Conservation (phyloP, 2,797 vertebrate genomes). For the Synaphobranchus kaupii region DNA sequence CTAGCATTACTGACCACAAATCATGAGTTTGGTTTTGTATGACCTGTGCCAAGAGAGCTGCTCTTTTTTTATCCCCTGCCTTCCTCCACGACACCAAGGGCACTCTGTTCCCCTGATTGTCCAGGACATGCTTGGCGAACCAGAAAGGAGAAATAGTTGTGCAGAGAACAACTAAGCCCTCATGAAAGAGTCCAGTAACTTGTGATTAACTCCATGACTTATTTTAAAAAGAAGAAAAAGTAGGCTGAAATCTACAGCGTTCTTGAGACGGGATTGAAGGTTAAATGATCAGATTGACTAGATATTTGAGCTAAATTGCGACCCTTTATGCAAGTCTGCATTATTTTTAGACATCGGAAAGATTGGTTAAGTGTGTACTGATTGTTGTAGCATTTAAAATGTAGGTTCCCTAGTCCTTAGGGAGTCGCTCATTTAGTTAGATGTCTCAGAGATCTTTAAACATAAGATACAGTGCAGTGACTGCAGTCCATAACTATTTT, state of each 20-base stretch:
- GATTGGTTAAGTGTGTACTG: not conserved
- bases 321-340: not conserved
- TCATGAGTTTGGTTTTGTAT: slow-evolving; percentile 17
- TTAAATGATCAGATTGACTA: not conserved
- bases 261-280: not conserved
- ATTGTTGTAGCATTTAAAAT: not conserved
- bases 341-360: not conserved
- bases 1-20: slow-evolving; percentile 28
- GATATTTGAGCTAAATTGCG: not conserved
- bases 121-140: slow-evolving; percentile 3
- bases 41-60: slow-evolving; percentile 16
- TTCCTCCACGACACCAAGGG: not conserved
- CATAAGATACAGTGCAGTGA: not conserved
- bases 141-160: slow-evolving; percentile 11
- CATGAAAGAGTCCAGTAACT: slow-evolving; percentile 11
- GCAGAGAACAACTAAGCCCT: slow-evolving; percentile 16
- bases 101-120: slow-evolving; percentile 9
- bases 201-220: slow-evolving; percentile 5
- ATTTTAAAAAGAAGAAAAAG: not conserved
- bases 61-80: not conserved
- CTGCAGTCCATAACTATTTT: too few relatives aligned
- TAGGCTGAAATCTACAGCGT: not conserved
- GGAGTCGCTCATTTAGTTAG: not conserved
- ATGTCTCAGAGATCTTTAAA: not conserved
- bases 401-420: not conserved